Conservation (phyloP, 2,888 invertebrate species). For the Luperina testacea region DNA sequence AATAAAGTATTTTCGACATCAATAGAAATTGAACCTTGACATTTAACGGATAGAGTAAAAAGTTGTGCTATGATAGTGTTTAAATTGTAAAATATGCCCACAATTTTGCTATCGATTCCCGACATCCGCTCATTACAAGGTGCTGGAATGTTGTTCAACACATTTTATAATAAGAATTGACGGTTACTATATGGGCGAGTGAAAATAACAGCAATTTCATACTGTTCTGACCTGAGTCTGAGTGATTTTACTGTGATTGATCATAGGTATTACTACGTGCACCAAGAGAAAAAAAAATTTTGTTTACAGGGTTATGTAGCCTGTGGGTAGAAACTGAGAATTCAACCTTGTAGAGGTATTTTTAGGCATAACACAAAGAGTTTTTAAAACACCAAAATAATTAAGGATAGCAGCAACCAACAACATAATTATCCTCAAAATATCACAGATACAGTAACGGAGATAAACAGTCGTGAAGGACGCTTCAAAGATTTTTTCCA, state of each 20-base stretch:
- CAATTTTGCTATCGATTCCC: conserved; percentile 88
- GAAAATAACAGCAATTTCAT: conserved; percentile 75
- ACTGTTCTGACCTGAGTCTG: conserved; percentile 57
- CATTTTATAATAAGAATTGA: conserved; percentile 84
- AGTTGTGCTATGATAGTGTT: conserved; percentile 60
- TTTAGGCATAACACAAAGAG: neutral
- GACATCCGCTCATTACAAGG: conserved; percentile 89
- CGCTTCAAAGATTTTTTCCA: neutral
- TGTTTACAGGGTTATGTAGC: conserved; percentile 28
- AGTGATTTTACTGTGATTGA: conserved; percentile 62
- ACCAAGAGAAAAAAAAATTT: conserved; percentile 36
- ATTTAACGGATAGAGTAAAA: conserved; percentile 64
- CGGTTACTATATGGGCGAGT: conserved; percentile 74
- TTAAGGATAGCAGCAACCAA: neutral
- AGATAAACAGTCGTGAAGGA: neutral
- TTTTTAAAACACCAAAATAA: neutral
- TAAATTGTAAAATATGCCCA: conserved; percentile 84
- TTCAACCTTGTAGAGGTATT: neutral
- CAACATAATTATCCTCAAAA: neutral
- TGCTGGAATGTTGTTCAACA: conserved; percentile 87
- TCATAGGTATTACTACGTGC: conserved; percentile 54
- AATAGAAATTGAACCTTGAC: conserved; percentile 71
- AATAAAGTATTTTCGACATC: conserved; percentile 66
- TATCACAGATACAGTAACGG: neutral
- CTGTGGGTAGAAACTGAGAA: conserved; percentile 5